Evolutionary conservation across 2,113 vertebrate genomes (phyloP).

Genomic region (Ramphastos sulfuratus): DNA sequence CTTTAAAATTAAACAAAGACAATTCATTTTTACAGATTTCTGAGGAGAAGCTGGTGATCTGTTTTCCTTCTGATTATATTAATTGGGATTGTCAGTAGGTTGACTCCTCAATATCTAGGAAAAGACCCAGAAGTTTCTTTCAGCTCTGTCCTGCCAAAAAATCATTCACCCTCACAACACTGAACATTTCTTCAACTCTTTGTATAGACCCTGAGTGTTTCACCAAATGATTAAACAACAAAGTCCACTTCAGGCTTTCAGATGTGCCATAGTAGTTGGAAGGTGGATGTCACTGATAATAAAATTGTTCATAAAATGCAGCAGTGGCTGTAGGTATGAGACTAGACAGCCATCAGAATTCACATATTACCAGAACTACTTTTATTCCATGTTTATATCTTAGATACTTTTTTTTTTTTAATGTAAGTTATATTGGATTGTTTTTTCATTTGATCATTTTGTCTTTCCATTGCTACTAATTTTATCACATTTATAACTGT

Average conservation of each 20-base stretch:
- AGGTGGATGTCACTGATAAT: neutral
- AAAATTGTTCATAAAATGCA: neutral
- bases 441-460: neutral
- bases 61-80: neutral
- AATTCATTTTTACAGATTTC: conserved; percentile 12
- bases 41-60: neutral
- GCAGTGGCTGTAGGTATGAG: neutral
- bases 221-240: neutral
- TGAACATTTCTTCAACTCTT: neutral
- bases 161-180: neutral
- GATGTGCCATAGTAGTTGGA: neutral
- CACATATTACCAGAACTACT: neutral
- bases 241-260: neutral
- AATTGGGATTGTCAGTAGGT: neutral
- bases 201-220: neutral
- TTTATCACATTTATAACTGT: neutral
- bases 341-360: neutral
- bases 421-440: neutral
- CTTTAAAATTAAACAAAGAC: neutral
- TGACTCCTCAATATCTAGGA: neutral
- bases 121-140: neutral
- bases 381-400: neutral
- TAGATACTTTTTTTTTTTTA: neutral
- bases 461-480: neutral
- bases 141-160: neutral